phyloP scores from a whole-genome alignment of 2,113 vertebrate genomes.

The Ginglymostoma cirratum region DNA sequence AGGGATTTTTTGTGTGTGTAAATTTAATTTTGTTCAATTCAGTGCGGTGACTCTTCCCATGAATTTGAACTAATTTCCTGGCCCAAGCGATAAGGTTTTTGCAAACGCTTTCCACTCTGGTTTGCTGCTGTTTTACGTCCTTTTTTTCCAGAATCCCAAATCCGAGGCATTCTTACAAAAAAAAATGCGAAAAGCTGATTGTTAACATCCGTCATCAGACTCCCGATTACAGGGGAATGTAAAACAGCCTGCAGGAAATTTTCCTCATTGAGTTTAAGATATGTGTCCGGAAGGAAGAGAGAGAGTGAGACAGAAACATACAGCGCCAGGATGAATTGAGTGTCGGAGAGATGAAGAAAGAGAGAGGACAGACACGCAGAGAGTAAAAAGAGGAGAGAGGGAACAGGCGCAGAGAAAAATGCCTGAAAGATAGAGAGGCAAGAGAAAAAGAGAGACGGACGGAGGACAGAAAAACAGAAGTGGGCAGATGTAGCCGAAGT shows the following conservation, averaged over 20 bases:
- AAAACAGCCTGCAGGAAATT: not conserved
- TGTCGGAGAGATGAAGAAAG: not conserved
- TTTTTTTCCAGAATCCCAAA: not conserved
- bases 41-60: not conserved
- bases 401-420: not conserved
- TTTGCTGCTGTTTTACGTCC: not conserved
- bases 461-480: no score
- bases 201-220: not conserved
- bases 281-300: not conserved
- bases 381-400: not conserved
- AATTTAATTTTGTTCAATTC: not conserved
- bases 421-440: no score
- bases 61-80: not conserved
- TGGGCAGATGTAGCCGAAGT: no score
- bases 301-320: not conserved
- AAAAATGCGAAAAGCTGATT: not conserved
- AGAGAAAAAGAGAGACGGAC: no score
- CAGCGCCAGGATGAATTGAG: not conserved
- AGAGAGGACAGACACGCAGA: not conserved
- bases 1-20: not conserved
- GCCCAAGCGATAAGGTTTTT: not conserved
- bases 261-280: not conserved
- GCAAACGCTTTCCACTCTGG: not conserved
- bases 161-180: not conserved
- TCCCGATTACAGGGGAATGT: not conserved